Conservation (phyloP, 2,797 vertebrate species). For the Anniella stebbinsi region DNA sequence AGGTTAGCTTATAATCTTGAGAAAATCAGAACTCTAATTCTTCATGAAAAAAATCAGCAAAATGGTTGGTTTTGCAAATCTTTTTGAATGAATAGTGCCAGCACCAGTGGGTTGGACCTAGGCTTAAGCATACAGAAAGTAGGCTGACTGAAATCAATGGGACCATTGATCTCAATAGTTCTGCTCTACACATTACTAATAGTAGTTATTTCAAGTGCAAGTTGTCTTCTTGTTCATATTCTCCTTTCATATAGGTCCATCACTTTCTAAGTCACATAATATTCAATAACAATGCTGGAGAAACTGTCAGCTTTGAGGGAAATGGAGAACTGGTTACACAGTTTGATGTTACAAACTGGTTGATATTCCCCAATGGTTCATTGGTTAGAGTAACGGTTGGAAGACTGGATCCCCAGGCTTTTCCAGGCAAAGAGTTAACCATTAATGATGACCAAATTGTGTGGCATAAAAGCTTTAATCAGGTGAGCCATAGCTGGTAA, state of each 20-base stretch:
- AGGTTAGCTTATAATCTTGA: background rate
- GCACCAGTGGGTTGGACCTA: background rate
- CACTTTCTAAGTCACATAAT: background rate
- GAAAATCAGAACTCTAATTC: background rate
- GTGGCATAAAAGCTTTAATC: background rate
- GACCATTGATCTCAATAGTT: background rate
- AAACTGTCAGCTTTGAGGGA: background rate
- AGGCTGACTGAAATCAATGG: background rate
- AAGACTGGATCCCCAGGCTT: background rate
- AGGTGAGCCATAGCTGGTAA: background rate
- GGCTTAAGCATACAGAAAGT: background rate
- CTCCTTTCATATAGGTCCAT: background rate
- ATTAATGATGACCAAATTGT: background rate
- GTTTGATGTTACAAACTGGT: constrained; percentile 1
- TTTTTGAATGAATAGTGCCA: background rate
- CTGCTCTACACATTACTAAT: background rate
- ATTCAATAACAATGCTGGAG: constrained; percentile 1
- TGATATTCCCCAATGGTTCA: background rate
- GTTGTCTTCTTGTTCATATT: background rate
- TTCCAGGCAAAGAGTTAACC: background rate
- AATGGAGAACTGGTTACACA: background rate
- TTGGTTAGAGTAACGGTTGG: background rate
- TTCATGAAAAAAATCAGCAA: background rate
- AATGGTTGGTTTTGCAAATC: background rate
- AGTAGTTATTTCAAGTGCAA: background rate